Percentiles rank a stretch among this genome's conserved stretches.
phyloP scores from a whole-genome alignment of 2,888 invertebrate genomes.

The Hirudinaria manillensis region DNA sequence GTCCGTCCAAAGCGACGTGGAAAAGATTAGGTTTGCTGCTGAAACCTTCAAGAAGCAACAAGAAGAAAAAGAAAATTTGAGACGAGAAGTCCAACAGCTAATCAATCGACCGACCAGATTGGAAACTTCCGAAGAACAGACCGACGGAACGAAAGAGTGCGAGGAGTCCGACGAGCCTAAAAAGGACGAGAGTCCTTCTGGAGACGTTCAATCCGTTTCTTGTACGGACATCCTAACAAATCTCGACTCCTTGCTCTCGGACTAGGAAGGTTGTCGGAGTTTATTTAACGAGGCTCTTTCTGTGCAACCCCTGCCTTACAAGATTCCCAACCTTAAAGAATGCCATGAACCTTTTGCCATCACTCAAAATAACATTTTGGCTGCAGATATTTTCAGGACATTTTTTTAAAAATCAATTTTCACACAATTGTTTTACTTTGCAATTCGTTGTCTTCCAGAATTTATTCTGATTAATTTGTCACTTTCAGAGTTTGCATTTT shows the following conservation, averaged over 20 bases:
- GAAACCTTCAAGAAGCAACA: constrained; percentile 3
- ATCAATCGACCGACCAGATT: background rate
- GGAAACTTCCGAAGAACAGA: background rate
- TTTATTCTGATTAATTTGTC: too few species aligned
- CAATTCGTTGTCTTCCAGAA: too few species aligned
- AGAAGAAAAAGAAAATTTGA: constrained; percentile 16
- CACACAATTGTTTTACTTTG: too few species aligned
- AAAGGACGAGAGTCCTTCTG: background rate
- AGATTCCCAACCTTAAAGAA: too few species aligned
- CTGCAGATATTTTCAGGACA: too few species aligned
- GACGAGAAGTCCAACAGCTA: constrained; percentile 14
- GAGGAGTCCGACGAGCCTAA: background rate
- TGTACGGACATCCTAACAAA: background rate
- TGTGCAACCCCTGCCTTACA: too few species aligned
- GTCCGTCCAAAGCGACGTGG: background rate
- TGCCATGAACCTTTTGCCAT: too few species aligned
- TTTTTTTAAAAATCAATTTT: too few species aligned
- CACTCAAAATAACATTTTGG: too few species aligned
- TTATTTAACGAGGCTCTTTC: too few species aligned
- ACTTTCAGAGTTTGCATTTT: too few species aligned
- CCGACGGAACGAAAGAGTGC: background rate
- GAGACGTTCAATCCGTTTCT: background rate
- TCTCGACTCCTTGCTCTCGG: background rate
- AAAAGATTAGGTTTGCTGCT: background rate
- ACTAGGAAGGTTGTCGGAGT: too few species aligned